phyloP scores from a whole-genome alignment of 2,888 invertebrate species.

The Ophion costatus region DNA sequence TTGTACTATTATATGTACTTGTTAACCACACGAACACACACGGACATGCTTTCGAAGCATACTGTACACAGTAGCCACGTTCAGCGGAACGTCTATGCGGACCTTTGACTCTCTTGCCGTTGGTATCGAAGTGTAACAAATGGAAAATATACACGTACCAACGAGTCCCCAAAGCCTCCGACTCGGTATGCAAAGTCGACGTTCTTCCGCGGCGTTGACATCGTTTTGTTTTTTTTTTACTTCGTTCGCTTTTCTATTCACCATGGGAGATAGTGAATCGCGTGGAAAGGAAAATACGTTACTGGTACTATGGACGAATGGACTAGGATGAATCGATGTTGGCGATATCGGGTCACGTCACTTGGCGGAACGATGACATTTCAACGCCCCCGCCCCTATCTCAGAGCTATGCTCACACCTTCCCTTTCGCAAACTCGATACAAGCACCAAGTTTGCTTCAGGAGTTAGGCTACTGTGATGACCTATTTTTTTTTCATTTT shows the following conservation, averaged over 20 bases:
- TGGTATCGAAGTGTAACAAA: conserved; percentile 54
- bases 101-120: conserved; percentile 51
- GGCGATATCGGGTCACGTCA: conserved; percentile 31
- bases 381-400: neutral
- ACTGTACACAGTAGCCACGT: conserved; percentile 22
- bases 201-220: conserved; percentile 50
- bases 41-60: conserved; percentile 39
- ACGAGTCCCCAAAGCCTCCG: conserved; percentile 28
- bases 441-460: neutral
- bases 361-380: conserved; percentile 32
- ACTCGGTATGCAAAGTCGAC: conserved; percentile 52
- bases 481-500: neutral
- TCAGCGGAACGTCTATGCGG: conserved; percentile 56
- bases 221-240: conserved; percentile 31
- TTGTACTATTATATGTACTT: conserved; percentile 38
- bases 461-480: no score
- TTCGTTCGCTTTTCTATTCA: conserved; percentile 6
- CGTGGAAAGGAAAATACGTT: conserved; percentile 34
- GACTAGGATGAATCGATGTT: conserved; percentile 56
- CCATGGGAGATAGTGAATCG: conserved; percentile 31
- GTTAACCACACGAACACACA: conserved; percentile 1
- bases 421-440: neutral
- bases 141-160: conserved; percentile 15
- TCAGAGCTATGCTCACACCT: neutral
- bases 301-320: conserved; percentile 46